Evolutionary conservation across 2,113 vertebrate species (phyloP).

Genomic region (Petrocephalus zakoni): DNA sequence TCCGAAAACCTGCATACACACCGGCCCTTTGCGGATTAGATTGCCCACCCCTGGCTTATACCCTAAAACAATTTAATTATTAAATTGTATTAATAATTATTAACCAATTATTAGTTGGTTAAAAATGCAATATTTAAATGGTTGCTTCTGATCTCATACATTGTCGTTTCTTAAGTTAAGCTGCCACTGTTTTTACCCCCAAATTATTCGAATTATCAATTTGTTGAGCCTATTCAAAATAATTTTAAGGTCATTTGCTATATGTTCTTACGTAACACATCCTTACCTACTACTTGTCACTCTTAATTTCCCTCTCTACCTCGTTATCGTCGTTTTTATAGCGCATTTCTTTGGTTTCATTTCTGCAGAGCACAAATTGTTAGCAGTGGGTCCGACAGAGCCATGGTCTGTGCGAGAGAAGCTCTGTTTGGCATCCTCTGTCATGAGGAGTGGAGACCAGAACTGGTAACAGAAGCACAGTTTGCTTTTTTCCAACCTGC

Average conservation of each 20-base stretch:
- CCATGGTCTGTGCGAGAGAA: slow-evolving; percentile 96
- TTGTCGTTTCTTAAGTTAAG: background rate
- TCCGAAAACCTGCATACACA: too few relatives aligned
- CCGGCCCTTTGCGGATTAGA: too few relatives aligned
- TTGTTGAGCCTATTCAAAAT: background rate
- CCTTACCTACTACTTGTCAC: background rate
- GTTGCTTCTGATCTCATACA: background rate
- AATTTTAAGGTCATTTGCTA: background rate
- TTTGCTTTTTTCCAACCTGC: background rate
- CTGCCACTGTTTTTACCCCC: background rate
- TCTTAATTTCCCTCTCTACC: background rate
- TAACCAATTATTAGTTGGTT: too few relatives aligned
- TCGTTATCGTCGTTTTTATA: background rate
- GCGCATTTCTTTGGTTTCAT: background rate
- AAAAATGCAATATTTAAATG: background rate
- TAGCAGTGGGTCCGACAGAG: slow-evolving; percentile 87
- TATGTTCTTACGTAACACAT: background rate
- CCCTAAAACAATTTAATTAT: background rate
- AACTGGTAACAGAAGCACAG: slow-evolving; percentile 73
- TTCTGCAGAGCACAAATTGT: slow-evolving; percentile 83
- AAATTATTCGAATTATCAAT: background rate
- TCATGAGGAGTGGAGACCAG: slow-evolving; percentile 97
- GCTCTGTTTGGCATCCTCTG: slow-evolving; percentile 91
- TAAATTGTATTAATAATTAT: too few relatives aligned
- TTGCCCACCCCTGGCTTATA: too few relatives aligned